A percentile compares a stretch with the other conserved stretches of the same genome.
phyloP scores from a whole-genome alignment of 1,140 invertebrate genomes.

The Lordiphosa stackelbergi region DNA sequence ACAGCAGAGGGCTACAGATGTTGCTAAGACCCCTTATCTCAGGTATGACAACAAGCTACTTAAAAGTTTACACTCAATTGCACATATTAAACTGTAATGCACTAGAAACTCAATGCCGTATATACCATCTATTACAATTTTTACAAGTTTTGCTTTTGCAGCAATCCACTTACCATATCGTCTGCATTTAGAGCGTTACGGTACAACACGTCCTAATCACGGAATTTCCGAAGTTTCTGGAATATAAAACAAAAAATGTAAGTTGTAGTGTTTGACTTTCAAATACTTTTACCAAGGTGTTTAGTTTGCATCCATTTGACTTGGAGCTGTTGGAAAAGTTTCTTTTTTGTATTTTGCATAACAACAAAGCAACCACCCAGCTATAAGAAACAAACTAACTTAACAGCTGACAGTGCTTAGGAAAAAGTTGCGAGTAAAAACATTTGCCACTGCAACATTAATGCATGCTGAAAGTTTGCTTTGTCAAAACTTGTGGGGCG shows the following conservation, averaged over 20 bases:
- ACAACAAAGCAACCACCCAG: conserved; percentile 7
- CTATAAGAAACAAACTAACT: too few relatives aligned
- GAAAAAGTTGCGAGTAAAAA: conserved; percentile 25
- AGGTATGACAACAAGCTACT: too few relatives aligned
- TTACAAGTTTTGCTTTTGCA: neutral
- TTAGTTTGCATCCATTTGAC: neutral
- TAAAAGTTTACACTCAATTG: too few relatives aligned
- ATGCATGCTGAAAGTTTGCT: conserved; percentile 43
- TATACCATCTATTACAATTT: too few relatives aligned
- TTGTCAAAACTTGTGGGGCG: conserved; percentile 16
- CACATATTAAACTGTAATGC: too few relatives aligned
- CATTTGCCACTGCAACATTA: conserved; percentile 39
- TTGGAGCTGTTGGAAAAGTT: neutral
- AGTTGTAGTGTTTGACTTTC: conserved; percentile 19
- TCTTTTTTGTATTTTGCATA: conserved; percentile 5
- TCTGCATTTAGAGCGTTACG: conserved; percentile 76
- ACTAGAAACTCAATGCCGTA: too few relatives aligned
- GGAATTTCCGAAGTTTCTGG: conserved; percentile 61
- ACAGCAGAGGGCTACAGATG: too few relatives aligned
- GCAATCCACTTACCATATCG: conserved; percentile 71
- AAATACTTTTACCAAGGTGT: conserved; percentile 10
- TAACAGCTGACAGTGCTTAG: conserved; percentile 36
- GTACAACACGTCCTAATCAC: conserved; percentile 77
- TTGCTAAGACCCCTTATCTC: too few relatives aligned
- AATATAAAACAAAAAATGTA: conserved; percentile 25